These are phyloP conservation scores for Bryconaethiops microstoma DNA, from an alignment of 2,797 vertebrate genomes.

Conservation along the genomic window DNA sequence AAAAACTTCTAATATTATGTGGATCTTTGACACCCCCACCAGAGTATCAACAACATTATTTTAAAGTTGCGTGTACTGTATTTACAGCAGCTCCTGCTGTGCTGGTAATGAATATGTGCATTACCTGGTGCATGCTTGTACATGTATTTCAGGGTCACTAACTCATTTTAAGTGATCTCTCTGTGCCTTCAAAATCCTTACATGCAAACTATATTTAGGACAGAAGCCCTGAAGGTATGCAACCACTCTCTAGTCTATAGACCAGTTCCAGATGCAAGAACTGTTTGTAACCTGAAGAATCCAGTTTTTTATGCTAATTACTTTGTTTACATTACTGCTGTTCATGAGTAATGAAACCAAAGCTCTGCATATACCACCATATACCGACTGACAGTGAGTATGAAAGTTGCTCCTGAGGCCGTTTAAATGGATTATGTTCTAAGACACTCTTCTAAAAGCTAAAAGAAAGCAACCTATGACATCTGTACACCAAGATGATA, in stretches of 20 bases:
- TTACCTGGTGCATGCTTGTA: not conserved
- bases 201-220: not conserved
- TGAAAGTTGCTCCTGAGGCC: not conserved
- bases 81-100: too few relatives aligned
- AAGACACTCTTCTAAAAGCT: not conserved
- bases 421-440: not conserved
- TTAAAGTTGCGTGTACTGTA: too few relatives aligned
- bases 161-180: not conserved
- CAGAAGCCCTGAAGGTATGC: not conserved
- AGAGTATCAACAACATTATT: not conserved
- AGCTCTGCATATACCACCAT: not conserved
- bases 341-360: slow-evolving; percentile 1
- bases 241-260: not conserved
- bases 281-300: not conserved
- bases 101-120: too few relatives aligned
- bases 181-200: not conserved
- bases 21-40: not conserved
- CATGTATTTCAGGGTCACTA: too few relatives aligned
- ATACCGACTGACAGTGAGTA: not conserved
- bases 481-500: not conserved
- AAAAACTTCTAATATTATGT: too few relatives aligned
- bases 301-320: not conserved
- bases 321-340: not conserved
- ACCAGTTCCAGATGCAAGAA: slow-evolving; percentile 8
- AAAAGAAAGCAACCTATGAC: not conserved